phyloP scores from a whole-genome alignment of 2,888 invertebrate species.

The Nephrotoma appendiculata region DNA sequence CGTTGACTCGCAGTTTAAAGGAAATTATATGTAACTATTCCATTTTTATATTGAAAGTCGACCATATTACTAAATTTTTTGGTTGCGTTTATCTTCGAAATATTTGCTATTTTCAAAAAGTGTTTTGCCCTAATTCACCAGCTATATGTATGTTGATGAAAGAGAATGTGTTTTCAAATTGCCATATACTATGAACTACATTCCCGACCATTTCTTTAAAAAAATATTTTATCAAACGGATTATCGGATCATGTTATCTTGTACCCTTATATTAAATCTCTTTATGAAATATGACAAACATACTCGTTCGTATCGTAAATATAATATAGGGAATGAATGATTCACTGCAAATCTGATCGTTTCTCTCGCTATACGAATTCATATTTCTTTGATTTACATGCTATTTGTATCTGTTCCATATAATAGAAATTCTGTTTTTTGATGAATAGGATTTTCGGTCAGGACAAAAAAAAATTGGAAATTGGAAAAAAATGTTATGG shows the following conservation, averaged over 20 bases:
- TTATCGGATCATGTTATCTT: background rate
- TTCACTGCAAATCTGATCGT: background rate
- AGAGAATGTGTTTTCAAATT: too few relatives aligned
- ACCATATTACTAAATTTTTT: too few relatives aligned
- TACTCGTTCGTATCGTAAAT: background rate
- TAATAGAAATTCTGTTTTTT: background rate
- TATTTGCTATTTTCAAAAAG: too few relatives aligned
- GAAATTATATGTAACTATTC: too few relatives aligned
- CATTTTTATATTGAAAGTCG: too few relatives aligned
- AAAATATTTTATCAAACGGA: background rate
- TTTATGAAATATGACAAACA: background rate
- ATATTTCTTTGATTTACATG: background rate
- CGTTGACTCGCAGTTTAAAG: too few relatives aligned
- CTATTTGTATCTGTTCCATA: background rate
- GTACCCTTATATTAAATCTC: background rate
- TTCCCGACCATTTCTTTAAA: background rate
- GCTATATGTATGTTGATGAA: too few relatives aligned
- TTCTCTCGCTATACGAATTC: background rate
- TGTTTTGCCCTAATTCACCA: too few relatives aligned
- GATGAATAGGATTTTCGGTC: background rate
- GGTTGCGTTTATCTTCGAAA: too few relatives aligned
- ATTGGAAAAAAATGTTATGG: background rate
- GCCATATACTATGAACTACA: too few relatives aligned
- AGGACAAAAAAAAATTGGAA: background rate
- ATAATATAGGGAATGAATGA: background rate